A percentile compares a stretch with the other conserved stretches of the same genome.
phyloP scores from a whole-genome alignment of 2,113 vertebrate species.

The Heterocephalus glaber region DNA sequence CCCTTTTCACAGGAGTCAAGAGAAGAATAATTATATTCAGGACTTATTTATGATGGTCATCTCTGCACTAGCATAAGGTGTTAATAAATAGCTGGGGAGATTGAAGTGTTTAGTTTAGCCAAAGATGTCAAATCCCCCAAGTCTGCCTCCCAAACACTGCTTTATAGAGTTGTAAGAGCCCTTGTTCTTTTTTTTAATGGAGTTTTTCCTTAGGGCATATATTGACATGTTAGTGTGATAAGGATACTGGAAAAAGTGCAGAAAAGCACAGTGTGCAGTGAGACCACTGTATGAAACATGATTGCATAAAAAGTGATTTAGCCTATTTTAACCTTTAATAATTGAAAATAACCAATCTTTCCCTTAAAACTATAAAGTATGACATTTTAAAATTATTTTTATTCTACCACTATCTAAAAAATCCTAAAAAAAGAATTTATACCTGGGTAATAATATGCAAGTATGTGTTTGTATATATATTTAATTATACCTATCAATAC shows the following conservation, averaged over 20 bases:
- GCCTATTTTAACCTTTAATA: constrained; percentile 89
- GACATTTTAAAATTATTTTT: constrained; percentile 88
- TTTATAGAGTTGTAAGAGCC: neutral
- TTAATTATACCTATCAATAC: constrained; percentile 82
- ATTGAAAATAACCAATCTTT: constrained; percentile 90
- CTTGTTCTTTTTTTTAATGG: constrained; percentile 80
- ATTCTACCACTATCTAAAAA: constrained; percentile 88
- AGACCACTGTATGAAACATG: constrained; percentile 91
- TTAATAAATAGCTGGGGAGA: neutral
- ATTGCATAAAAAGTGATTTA: constrained; percentile 92
- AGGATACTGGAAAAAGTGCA: constrained; percentile 90
- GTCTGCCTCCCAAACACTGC: neutral
- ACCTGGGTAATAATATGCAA: constrained; percentile 88
- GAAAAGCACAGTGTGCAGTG: constrained; percentile 92
- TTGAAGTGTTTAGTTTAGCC: neutral
- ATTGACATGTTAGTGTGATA: constrained; percentile 89
- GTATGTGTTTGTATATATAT: constrained; percentile 87
- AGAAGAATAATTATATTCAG: constrained; percentile 47
- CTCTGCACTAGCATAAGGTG: constrained; percentile 27
- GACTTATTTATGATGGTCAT: constrained; percentile 33
- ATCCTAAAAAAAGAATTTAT: constrained; percentile 89
- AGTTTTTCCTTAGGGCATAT: constrained; percentile 89
- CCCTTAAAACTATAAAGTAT: constrained; percentile 90
- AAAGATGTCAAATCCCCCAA: neutral
- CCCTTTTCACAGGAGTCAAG: neutral